Base-by-base conservation (phyloP, 2,113 vertebrate species). In the Austrofundulus limnaeus region DNA sequence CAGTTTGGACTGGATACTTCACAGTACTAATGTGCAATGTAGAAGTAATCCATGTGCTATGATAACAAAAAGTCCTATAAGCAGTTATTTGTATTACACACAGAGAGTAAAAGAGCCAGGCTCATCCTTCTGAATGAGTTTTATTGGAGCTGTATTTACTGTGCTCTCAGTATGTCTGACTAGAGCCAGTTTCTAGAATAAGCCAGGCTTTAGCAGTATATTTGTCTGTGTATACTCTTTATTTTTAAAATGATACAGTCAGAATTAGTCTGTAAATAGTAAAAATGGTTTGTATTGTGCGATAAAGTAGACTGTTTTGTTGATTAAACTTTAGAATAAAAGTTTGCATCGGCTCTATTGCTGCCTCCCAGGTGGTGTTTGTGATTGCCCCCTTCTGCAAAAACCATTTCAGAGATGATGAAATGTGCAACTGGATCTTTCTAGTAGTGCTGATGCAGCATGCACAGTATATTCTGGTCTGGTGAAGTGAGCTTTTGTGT, bases 21-120 rank as follows among this genome's bases (percentile, higher is more conserved):
- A 70, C 12, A 52, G 41, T 17, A 49, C n/a, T 50, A 17, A 62
- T 67, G 54, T 54, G n/a, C 19, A 45, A 48, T 45, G 25, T 17
- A 4, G 13, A 17, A 48, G 24, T 5, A 34, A 47, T 16, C 17
- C 25, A 46, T 63, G 20, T 0, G 45, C 21, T 46, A 4, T 37
- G 14, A 52, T 51, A 31, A 28, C 10, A 39, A 42, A 4, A 41
- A 23, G 47, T 70, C n/a, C 12, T 56, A 23, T 17, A 2, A n/a
- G 24, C 4, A 42, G 19, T 31, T 39, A 10, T 28, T 0, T 65
- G 14, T 70, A 47, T 57, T 41, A 19, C 1, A 25, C 43, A 46
- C 13, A 4, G 10, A 28, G 48, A 51, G 24, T 51, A 23, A 17
- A 25, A 25, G 15, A 49, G 6, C 12, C 20, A 23, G 53, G 20